These are phyloP conservation scores for Dermolepida albohirtum DNA, from an alignment of 2,888 invertebrate genomes.

Conservation along the genomic window DNA sequence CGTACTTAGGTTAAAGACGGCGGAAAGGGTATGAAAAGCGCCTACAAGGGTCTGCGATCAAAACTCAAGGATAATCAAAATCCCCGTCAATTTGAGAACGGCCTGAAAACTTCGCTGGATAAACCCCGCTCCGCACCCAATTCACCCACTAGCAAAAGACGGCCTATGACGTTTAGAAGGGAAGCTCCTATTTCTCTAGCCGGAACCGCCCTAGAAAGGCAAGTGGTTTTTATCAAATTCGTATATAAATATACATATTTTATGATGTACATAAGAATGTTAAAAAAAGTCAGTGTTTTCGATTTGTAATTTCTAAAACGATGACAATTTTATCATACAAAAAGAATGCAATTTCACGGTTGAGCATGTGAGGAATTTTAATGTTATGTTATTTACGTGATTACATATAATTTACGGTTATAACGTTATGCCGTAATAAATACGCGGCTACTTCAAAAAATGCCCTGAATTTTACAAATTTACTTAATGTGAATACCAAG, in stretches of 20 bases:
- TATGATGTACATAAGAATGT: background rate
- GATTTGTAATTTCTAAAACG: background rate
- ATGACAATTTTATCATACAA: background rate
- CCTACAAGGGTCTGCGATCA: slow-evolving; percentile 80
- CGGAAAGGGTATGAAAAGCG: slow-evolving; percentile 81
- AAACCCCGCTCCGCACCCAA: slow-evolving; percentile 75
- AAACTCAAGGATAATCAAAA: slow-evolving; percentile 68
- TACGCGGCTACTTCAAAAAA: too few relatives aligned
- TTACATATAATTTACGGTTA: too few relatives aligned
- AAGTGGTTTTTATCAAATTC: slow-evolving; percentile 26
- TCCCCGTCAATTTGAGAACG: slow-evolving; percentile 60
- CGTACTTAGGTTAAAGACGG: slow-evolving; percentile 75
- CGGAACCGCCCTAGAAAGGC: slow-evolving; percentile 60
- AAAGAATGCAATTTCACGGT: too few relatives aligned
- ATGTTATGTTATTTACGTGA: too few relatives aligned
- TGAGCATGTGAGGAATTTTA: too few relatives aligned
- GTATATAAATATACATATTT: background rate
- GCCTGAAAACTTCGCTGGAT: slow-evolving; percentile 56
- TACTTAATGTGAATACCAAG: too few relatives aligned
- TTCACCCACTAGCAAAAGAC: slow-evolving; percentile 72
- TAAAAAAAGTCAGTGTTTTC: background rate
- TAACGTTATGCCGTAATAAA: too few relatives aligned
- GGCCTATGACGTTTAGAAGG: slow-evolving; percentile 63
- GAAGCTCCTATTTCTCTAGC: slow-evolving; percentile 60
- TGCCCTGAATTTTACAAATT: too few relatives aligned